A percentile compares a stretch with the other conserved stretches of the same genome.
Conservation (phyloP, 2,797 vertebrate genomes). For the Takifugu rubripes region DNA sequence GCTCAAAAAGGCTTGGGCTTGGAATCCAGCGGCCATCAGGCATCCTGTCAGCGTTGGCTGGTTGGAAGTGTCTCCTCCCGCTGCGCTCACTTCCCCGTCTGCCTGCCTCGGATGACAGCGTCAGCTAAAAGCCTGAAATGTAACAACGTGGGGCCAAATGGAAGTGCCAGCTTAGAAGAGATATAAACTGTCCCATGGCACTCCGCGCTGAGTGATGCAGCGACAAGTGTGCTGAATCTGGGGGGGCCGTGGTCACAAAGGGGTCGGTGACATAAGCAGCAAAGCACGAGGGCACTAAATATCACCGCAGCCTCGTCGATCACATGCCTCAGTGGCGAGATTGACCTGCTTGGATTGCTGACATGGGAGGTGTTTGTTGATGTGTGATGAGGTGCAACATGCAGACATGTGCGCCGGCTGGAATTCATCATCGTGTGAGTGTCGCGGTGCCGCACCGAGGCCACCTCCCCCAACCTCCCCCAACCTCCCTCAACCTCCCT, state of each 20-base stretch:
- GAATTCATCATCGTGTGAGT: conserved; percentile 29
- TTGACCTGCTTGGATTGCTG: conserved; percentile 40
- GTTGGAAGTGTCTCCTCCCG: no score
- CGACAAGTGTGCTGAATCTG: conserved; percentile 58
- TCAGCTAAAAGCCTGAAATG: conserved; percentile 29
- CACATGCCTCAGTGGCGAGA: conserved; percentile 33
- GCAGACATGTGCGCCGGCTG: conserved; percentile 28
- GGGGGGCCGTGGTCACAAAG: conserved; percentile 32
- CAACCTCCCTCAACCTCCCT: conserved; percentile 5
- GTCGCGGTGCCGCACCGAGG: neutral
- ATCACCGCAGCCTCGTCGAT: conserved; percentile 35
- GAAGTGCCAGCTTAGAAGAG: conserved; percentile 56
- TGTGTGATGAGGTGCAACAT: conserved; percentile 24
- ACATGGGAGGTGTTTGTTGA: conserved; percentile 30
- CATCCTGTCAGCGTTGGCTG: neutral
- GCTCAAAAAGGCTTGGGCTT: conserved; percentile 1
- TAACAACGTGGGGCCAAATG: conserved; percentile 40
- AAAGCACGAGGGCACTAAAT: conserved; percentile 67
- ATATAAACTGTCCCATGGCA: conserved; percentile 49
- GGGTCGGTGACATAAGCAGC: conserved; percentile 61
- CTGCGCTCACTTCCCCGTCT: conserved; percentile 8
- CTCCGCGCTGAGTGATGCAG: conserved; percentile 58
- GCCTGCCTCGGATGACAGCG: neutral
- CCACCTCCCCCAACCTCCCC: neutral
- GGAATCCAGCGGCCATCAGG: neutral